Conservation (phyloP, 2,797 vertebrate genomes). For the Tauraco hartlaubi region DNA sequence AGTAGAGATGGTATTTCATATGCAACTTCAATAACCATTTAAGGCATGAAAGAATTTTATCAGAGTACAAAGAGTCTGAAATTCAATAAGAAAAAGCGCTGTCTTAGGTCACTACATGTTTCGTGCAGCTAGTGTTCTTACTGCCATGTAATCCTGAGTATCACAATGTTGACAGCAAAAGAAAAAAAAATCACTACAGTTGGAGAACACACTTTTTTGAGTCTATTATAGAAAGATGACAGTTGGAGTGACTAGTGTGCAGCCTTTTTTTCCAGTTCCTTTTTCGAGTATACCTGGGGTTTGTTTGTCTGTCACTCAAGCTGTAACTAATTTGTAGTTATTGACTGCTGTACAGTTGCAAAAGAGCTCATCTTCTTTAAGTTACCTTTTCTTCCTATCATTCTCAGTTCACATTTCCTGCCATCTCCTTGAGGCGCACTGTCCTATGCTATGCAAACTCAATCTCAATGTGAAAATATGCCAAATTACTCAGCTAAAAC, state of each 20-base stretch:
- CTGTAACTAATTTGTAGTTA: not conserved
- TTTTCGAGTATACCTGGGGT: not conserved
- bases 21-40: not conserved
- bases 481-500: not conserved
- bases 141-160: not conserved
- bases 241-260: not conserved
- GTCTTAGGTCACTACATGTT: not conserved
- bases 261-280: not conserved
- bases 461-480: not conserved
- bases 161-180: not conserved
- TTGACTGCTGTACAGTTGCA: not conserved
- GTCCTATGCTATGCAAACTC: not conserved
- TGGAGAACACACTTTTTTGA: not conserved
- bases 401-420: not conserved
- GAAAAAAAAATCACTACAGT: accelerated
- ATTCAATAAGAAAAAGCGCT: not conserved
- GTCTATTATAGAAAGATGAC: not conserved
- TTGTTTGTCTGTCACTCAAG: not conserved
- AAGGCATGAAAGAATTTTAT: not conserved
- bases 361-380: not conserved
- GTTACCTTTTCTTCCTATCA: not conserved
- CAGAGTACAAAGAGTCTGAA: not conserved
- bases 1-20: not conserved
- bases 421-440: not conserved
- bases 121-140: not conserved